These are phyloP conservation scores for Tridacna crocea DNA, from an alignment of 2,888 invertebrate genomes.

Conservation along the genomic window DNA sequence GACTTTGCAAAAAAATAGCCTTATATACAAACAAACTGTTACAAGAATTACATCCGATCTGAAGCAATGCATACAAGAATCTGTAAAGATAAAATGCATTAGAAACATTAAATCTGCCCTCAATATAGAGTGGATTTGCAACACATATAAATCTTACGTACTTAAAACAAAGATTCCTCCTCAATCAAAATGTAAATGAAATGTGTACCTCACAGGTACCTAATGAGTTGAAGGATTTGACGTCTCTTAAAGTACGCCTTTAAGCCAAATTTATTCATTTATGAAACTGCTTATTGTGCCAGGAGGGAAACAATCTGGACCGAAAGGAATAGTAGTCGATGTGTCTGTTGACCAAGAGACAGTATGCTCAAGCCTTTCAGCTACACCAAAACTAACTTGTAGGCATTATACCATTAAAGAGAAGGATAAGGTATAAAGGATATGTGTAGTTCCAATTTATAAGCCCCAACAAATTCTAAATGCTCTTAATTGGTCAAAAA, in stretches of 20 bases:
- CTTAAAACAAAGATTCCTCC: not conserved
- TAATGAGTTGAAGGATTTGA: conserved; percentile 8
- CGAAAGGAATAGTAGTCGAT: conserved; percentile 41
- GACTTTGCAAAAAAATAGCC: conserved; percentile 4
- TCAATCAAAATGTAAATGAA: conserved; percentile 19
- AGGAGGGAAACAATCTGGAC: conserved; percentile 38
- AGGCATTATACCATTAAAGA: conserved; percentile 40
- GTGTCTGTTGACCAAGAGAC: conserved; percentile 34
- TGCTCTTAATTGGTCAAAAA: conserved; percentile 33
- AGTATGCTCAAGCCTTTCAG: conserved; percentile 28
- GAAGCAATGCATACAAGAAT: not conserved
- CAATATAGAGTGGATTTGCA: conserved; percentile 27
- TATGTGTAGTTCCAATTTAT: conserved; percentile 40
- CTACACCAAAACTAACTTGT: conserved; percentile 25
- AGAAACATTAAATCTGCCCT: not conserved
- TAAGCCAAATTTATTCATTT: conserved; percentile 36
- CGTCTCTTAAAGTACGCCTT: conserved; percentile 9
- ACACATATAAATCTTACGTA: conserved; percentile 29
- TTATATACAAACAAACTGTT: not conserved
- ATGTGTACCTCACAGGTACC: conserved; percentile 20
- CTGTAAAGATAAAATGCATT: not conserved
- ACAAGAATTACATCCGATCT: not conserved
- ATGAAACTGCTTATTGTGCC: conserved; percentile 42
- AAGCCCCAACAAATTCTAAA: conserved; percentile 29
- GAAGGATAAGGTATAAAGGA: conserved; percentile 32